These are phyloP conservation scores for Excalfactoria chinensis DNA, from an alignment of 2,113 vertebrate species.

Conservation along the genomic window DNA sequence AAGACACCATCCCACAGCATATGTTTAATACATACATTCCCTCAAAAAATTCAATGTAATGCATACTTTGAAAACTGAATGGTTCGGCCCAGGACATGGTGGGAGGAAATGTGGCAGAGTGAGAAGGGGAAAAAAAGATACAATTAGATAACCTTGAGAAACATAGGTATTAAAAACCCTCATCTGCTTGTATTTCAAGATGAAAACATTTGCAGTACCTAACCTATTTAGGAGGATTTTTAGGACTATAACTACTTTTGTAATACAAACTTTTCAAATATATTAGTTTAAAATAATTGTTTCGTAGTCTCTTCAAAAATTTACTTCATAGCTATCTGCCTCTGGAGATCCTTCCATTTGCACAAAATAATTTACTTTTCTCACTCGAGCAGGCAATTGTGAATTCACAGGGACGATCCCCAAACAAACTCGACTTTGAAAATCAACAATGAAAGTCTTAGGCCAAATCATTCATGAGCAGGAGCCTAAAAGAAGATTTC, in stretches of 20 bases:
- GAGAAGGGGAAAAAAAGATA: background rate
- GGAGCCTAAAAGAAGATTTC: background rate
- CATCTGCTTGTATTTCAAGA: background rate
- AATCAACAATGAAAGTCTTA: background rate
- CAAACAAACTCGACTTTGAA: background rate
- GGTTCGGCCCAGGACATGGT: fast-evolving
- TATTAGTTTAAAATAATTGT: background rate
- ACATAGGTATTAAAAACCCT: background rate
- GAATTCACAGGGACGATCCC: background rate
- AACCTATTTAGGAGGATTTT: background rate
- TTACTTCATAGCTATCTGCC: background rate
- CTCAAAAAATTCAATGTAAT: background rate
- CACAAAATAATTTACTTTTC: background rate
- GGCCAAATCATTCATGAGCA: background rate
- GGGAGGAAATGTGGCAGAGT: background rate
- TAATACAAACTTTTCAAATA: background rate
- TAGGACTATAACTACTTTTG: background rate
- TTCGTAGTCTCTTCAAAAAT: background rate
- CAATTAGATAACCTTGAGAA: background rate
- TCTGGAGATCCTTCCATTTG: background rate
- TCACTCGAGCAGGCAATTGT: background rate
- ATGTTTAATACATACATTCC: background rate
- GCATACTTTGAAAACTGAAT: background rate
- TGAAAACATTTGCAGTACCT: background rate
- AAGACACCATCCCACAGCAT: background rate